Conservation (phyloP, 2,888 invertebrate species). For the Phytoseiulus persimilis region DNA sequence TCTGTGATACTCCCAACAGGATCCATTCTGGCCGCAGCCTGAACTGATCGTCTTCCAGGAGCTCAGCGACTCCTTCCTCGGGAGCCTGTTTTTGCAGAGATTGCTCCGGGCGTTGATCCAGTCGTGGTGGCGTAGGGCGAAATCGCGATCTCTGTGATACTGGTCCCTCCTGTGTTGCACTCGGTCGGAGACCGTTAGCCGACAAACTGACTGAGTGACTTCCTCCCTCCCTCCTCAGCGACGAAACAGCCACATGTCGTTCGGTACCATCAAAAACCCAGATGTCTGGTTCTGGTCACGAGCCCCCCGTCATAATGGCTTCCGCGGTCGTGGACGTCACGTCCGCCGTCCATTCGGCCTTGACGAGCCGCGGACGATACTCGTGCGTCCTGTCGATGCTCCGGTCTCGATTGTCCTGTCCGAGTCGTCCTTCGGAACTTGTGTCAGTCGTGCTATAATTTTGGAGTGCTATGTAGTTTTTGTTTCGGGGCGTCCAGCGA, state of each 20-base stretch:
- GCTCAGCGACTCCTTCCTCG: neutral
- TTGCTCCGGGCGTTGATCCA: neutral
- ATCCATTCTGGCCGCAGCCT: neutral
- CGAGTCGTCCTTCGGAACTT: neutral
- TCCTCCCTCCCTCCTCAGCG: neutral
- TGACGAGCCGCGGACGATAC: neutral
- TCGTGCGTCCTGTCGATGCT: neutral
- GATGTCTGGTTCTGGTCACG: neutral
- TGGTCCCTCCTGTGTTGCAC: neutral
- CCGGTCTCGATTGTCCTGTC: neutral
- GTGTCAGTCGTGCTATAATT: neutral
- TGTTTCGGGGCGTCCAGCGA: too few relatives aligned
- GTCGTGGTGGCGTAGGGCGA: neutral
- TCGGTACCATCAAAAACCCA: neutral
- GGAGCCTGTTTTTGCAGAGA: neutral
- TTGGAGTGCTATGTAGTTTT: neutral
- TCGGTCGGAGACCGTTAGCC: neutral
- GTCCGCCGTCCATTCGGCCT: neutral
- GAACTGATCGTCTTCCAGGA: neutral
- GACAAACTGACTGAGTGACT: neutral
- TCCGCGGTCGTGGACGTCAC: neutral
- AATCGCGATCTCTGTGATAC: neutral
- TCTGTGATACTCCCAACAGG: neutral
- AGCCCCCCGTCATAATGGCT: neutral
- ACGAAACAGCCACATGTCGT: neutral